Base-by-base conservation (phyloP, 2,113 vertebrate species). In the Anser cygnoides region DNA sequence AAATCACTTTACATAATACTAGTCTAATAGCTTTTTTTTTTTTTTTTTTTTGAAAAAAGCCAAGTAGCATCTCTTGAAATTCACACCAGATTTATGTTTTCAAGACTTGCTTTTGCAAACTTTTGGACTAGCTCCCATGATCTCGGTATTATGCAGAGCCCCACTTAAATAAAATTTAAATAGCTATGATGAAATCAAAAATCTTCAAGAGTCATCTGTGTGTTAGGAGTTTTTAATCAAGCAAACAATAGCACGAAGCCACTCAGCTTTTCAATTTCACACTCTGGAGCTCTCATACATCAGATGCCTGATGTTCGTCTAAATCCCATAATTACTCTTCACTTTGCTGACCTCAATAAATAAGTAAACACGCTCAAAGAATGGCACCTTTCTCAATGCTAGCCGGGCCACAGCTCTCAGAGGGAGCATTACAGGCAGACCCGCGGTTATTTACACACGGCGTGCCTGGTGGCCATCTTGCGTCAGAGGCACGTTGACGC, bases 261-360 rank as follows among this genome's bases (percentile, higher is more conserved):
- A 91, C 96, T 98, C 92, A 92, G 87, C 93, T 95, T 97, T 97
- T 94, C 97, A 97, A 97, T 97, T 97, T 98, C 97, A 98, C 94
- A 97, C 97, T 91, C 97, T 84, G 94, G 25, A 67, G 94, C 79
- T 95, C 93, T 97, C 79, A 86, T 35, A 87, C 66, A 96, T 90
- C 88, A 97, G 88, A 95, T 65, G 94, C 92, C 95, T 80, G 94
- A 87, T 92, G 94, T 84, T 76, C 97, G 81, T 77, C 96, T 95
- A 95, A 97, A 94, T 73, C 90, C 92, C 3, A 0, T 85, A 97
- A 95, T 95, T 94, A 94, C 75, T 94, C 85, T 91, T 93, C 93
- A 95, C 73, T 95, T 92, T 97, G 58, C 91, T 83, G 96, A 97
- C 96, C 95, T 87, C 84, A 84, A 84, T 73, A 96, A 95, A 92